Evolutionary conservation across 1,140 invertebrate genomes (phyloP), one percentile per base, ranked within the genome.

Genomic region (Aphidius gifuensis): DNA sequence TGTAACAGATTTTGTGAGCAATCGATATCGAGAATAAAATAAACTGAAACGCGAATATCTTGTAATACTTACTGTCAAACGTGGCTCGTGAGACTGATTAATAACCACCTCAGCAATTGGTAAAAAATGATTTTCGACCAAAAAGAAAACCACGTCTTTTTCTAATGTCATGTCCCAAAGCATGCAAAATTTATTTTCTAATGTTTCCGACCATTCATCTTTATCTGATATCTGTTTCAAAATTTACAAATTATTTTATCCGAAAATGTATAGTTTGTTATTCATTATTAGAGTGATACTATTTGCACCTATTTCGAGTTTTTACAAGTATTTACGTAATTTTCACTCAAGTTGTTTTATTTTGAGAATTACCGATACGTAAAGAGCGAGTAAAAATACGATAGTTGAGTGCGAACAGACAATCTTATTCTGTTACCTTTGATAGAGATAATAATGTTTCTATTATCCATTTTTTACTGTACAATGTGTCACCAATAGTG

Each of bases 131-230:
- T 89, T 82, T 67, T 87, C 80, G 56, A 88, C 72, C 5, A 92
- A 77, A 70, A 87, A 86, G n/a, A 83, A 64, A 3, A 87, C 86
- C 4, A 92, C 85, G 69, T 90, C 90, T 68, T 83, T 82, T 63
- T 92, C 86, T 0, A 85, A 75, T 8, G 89, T 88, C 87, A 91
- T 90, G 66, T 92, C 89, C 90, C 90, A 92, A 2, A 92, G 70
- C 23, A 84, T 85, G 69, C 89, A 90, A 5, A 92, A 76, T 63
- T 91, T 85, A 11, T 84, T 82, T 82, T 92, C 90, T 23, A 89
- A 71, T 5, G 83, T 72, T 54, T 84, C 75, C 46, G 81, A 78
- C 71, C 80, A 80, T 48, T 80, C 68, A 67, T 83, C 76, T 66
- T 84, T 78, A 11, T 80, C 57, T 40, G 40, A 40, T 39, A 76